Evolutionary conservation across 2,888 invertebrate species (phyloP).

Genomic region (Lomographa bimaculata): DNA sequence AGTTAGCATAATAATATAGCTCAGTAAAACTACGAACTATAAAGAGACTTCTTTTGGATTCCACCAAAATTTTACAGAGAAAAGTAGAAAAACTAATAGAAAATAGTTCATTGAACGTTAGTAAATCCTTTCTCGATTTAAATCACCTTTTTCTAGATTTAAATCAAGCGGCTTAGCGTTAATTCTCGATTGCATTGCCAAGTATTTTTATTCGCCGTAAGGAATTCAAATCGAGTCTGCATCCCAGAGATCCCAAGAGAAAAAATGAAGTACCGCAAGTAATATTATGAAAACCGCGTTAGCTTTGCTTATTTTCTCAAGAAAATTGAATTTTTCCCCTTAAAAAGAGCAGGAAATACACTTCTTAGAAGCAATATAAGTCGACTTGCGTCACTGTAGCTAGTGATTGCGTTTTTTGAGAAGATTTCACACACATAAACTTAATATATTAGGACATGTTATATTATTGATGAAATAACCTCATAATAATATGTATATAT

Average conservation of each 20-base stretch:
- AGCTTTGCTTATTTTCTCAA: conserved; percentile 32
- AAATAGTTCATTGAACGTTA: no score
- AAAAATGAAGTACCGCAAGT: conserved; percentile 24
- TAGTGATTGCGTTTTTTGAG: conserved; percentile 20
- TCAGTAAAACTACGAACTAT: no score
- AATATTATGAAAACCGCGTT: conserved; percentile 34
- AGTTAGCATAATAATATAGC: no score
- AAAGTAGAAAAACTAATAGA: no score
- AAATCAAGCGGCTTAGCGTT: not conserved
- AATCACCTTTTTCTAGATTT: no score
- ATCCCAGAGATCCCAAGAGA: conserved; percentile 12
- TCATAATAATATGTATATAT: no score
- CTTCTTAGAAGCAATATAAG: conserved; percentile 23
- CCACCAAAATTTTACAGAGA: no score
- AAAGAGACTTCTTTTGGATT: no score
- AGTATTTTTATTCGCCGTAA: conserved; percentile 11
- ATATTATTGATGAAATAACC: not conserved
- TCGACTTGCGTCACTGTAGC: conserved; percentile 20
- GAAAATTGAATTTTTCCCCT: conserved; percentile 32
- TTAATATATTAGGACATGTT: no score
- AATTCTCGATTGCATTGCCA: conserved; percentile 6
- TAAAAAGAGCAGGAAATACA: conserved; percentile 23
- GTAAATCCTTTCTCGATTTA: no score
- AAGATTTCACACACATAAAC: conserved; percentile 16
- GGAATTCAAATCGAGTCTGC: conserved; percentile 26